These are phyloP conservation scores for Iselma pallidipennis DNA, from an alignment of 2,888 invertebrate species.

Conservation along the genomic window DNA sequence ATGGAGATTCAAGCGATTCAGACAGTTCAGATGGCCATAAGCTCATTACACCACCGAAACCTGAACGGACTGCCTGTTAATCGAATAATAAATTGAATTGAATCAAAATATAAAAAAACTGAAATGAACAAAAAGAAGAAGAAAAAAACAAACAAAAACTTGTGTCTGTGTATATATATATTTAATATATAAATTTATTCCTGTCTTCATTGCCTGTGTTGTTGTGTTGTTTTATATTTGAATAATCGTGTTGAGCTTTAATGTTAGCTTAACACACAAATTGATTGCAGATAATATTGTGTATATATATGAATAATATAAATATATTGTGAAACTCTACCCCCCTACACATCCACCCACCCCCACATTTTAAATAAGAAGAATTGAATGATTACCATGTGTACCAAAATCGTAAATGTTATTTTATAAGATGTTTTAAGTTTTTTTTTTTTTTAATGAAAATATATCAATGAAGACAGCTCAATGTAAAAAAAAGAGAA, in stretches of 20 bases:
- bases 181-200: slow-evolving; percentile 23
- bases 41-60: slow-evolving; percentile 45
- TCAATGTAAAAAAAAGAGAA: slow-evolving; percentile 48
- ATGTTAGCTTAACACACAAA: slow-evolving; percentile 14
- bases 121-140: slow-evolving; percentile 32
- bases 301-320: slow-evolving; percentile 27
- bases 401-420: slow-evolving; percentile 52
- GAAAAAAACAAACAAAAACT: slow-evolving; percentile 22
- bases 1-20: slow-evolving; percentile 53
- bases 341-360: slow-evolving; percentile 16
- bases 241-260: slow-evolving; percentile 13
- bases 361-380: neutral
- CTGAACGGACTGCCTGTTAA: slow-evolving; percentile 52
- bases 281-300: slow-evolving; percentile 17
- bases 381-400: slow-evolving; percentile 48
- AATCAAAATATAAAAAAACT: slow-evolving; percentile 27
- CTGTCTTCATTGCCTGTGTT: slow-evolving; percentile 52
- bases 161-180: slow-evolving; percentile 19
- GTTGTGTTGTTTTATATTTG: slow-evolving; percentile 28
- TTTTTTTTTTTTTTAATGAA: slow-evolving; percentile 22
- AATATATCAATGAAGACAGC: slow-evolving; percentile 52
- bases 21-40: slow-evolving; percentile 52
- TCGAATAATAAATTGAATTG: slow-evolving; percentile 34
- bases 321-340: slow-evolving; percentile 33
- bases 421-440: slow-evolving; percentile 45